Conservation (phyloP, 2,113 vertebrate genomes). For the Aythya baeri region DNA sequence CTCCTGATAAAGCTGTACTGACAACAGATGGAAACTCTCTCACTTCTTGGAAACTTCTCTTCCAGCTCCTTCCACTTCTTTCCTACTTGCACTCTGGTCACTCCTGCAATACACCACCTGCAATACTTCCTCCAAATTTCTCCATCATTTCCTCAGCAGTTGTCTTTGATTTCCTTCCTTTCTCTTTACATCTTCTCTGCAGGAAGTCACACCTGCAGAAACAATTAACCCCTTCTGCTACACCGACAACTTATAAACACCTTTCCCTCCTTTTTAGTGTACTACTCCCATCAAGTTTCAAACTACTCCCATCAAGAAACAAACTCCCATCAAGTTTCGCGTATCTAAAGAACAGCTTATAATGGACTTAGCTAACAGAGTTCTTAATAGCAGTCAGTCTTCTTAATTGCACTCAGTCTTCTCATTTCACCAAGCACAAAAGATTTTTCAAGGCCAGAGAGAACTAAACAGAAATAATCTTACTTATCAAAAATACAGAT, state of each 20-base stretch:
- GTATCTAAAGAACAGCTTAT: not conserved
- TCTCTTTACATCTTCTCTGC: not conserved
- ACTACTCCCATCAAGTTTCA: not conserved
- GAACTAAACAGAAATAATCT: not conserved
- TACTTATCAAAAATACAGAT: not conserved
- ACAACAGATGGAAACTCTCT: not conserved
- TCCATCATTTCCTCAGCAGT: not conserved
- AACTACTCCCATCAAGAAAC: too few species aligned
- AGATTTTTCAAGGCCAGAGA: not conserved
- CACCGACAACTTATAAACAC: not conserved
- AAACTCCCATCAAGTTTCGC: not conserved
- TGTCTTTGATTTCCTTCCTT: not conserved
- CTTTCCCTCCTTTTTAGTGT: not conserved
- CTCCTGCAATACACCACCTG: not conserved
- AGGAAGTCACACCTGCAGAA: not conserved
- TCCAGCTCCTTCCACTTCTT: not conserved
- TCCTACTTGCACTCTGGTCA: not conserved
- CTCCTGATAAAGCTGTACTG: not conserved
- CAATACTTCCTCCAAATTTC: not conserved
- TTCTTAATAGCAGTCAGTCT: not conserved
- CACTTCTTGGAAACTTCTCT: not conserved
- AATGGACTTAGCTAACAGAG: not conserved
- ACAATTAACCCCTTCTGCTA: not conserved
- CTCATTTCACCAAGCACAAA: not conserved
- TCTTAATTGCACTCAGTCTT: not conserved